Percentiles rank a stretch among this genome's conserved stretches.
phyloP scores from a whole-genome alignment of 2,888 invertebrate species.

The Lycocerus yunnanus region DNA sequence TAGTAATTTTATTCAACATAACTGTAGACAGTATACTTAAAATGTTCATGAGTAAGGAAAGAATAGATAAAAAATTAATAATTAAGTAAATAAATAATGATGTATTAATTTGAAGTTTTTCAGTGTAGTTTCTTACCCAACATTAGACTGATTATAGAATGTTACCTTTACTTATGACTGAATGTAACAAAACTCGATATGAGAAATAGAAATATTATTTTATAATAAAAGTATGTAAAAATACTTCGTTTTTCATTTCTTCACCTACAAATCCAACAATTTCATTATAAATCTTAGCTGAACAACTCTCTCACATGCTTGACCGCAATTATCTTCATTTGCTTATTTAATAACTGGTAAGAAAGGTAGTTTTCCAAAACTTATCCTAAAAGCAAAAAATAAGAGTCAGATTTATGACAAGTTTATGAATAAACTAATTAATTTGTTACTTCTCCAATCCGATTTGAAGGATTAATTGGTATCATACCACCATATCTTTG shows the following conservation, averaged over 20 bases:
- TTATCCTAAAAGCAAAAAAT: constrained; percentile 1
- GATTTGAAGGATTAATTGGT: background rate
- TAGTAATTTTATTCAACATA: background rate
- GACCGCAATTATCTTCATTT: background rate
- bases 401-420: background rate
- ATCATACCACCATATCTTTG: background rate
- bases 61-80: background rate
- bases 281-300: background rate
- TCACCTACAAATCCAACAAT: background rate
- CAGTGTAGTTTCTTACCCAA: background rate
- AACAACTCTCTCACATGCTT: background rate
- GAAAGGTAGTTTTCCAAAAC: background rate
- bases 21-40: background rate
- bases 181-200: background rate
- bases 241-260: background rate
- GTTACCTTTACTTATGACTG: background rate
- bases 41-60: background rate
- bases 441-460: constrained; percentile 18
- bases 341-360: background rate
- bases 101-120: background rate
- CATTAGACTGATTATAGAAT: background rate
- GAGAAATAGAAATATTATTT: background rate
- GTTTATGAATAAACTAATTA: background rate
- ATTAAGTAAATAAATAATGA: background rate
- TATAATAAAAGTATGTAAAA: background rate